Evolutionary conservation across 2,113 vertebrate species (phyloP).

Genomic region (Pedionomus torquatus): DNA sequence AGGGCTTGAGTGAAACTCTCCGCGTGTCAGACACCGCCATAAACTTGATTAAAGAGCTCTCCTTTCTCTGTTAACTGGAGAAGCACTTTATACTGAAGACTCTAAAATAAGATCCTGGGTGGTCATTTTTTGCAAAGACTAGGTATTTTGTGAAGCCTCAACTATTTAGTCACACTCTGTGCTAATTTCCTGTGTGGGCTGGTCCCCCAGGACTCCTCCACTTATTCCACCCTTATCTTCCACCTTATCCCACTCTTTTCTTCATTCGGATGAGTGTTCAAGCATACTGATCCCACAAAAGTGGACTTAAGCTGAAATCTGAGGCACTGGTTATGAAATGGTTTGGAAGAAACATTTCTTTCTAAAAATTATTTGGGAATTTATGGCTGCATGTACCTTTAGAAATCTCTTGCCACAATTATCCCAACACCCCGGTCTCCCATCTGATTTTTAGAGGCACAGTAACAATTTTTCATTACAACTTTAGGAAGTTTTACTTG

Average conservation of each 20-base stretch:
- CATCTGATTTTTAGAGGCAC: neutral
- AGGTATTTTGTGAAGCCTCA: neutral
- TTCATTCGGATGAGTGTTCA: neutral
- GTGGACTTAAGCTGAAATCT: neutral
- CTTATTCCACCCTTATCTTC: neutral
- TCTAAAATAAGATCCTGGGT: neutral
- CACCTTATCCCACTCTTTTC: neutral
- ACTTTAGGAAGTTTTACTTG: neutral
- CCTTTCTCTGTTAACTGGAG: neutral
- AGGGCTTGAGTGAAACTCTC: neutral
- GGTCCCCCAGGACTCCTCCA: neutral
- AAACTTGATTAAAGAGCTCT: neutral
- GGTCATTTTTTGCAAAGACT: neutral
- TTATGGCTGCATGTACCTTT: neutral
- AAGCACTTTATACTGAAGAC: neutral
- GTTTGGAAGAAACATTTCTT: neutral
- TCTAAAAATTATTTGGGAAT: neutral
- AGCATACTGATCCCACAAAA: neutral
- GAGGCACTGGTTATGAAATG: neutral
- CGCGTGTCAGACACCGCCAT: rapidly evolving
- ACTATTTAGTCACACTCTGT: neutral
- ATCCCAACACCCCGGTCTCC: neutral
- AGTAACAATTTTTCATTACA: neutral
- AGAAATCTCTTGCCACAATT: neutral
- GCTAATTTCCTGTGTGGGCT: neutral